Evolutionary conservation across 2,888 invertebrate genomes (phyloP), one percentile per base, ranked within the genome.

Genomic region (Erannis defoliaria): DNA sequence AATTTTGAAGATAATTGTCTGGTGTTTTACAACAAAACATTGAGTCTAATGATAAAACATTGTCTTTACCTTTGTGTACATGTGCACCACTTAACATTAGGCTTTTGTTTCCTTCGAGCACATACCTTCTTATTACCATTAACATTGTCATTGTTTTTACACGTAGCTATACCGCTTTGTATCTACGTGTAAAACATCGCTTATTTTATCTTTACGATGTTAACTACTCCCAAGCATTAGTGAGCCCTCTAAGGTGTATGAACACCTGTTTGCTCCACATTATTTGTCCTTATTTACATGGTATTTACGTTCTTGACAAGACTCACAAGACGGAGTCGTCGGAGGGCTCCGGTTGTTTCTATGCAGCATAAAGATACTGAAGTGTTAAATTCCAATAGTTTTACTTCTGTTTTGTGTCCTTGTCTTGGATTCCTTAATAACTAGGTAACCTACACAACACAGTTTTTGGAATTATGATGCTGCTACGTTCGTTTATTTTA

Each of bases 241-340:
- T 61, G 56, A 45, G 38, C 31, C 23, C 29, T 48, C 40, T 58
- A 51, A 57, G 58, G 51, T 58, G 46, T 46, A 49, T 46, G 53
- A 51, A 61, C 69, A 69, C 69, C 71, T 71, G 71, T 55, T 57
- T 49, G 60, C 45, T 57, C 65, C 61, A 38, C 60, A 59, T 65
- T 62, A 64, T 42, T 61, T 61, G 58, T 48, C 61, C 42, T 18
- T 50, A 50, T 56, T 55, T 67, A 69, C 62, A 62, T 46, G 57
- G 21, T 50, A 50, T 56, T 55, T 67, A 69, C 62, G 63, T 46
- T 60, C 57, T 55, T 57, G 46, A 50, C 58, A 59, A 54, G 51
- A 46, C n/a, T n/a, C n/a, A 23, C 60, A 48, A 43, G n/a, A n/a
- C n/a, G n/a, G n/a, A n/a, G 55, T 40, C 35, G 19, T 45, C 51